A percentile compares a stretch with the other conserved stretches of the same genome.
These are phyloP conservation scores for Ceratosolen solmsi DNA, from an alignment of 1,140 invertebrate genomes.

Conservation along the genomic window DNA sequence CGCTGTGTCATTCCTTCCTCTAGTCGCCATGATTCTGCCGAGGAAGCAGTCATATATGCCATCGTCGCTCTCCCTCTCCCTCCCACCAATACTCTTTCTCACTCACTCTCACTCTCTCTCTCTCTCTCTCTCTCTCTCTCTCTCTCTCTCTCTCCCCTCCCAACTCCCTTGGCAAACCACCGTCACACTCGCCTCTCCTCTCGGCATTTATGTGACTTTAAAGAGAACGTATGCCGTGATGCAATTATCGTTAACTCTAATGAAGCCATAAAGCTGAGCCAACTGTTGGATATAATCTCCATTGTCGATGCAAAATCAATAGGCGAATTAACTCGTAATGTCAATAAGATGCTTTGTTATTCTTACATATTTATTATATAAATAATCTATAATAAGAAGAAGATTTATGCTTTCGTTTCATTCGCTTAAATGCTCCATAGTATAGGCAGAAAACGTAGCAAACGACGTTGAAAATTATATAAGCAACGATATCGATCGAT, in stretches of 20 bases:
- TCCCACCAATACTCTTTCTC: neutral
- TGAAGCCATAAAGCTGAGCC: neutral
- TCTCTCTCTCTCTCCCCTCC: neutral
- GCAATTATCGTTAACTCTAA: conserved; percentile 6
- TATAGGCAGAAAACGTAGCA: too few species aligned
- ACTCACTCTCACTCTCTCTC: neutral
- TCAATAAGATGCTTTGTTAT: neutral
- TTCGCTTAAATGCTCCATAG: too few species aligned
- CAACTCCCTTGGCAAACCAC: too few species aligned
- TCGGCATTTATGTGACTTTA: neutral
- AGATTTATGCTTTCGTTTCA: neutral
- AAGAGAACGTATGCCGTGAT: neutral
- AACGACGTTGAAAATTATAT: too few species aligned
- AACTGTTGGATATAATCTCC: neutral
- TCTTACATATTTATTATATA: neutral
- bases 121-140: neutral
- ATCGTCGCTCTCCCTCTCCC: neutral
- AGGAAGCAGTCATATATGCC: neutral
- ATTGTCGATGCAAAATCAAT: neutral
- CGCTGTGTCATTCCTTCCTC: neutral
- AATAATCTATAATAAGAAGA: neutral
- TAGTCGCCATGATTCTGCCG: neutral
- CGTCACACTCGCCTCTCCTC: too few species aligned
- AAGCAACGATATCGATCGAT: too few species aligned
- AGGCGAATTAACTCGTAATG: neutral